Conservation (phyloP, 2,113 vertebrate genomes). For the Sminthopsis crassicaudata region DNA sequence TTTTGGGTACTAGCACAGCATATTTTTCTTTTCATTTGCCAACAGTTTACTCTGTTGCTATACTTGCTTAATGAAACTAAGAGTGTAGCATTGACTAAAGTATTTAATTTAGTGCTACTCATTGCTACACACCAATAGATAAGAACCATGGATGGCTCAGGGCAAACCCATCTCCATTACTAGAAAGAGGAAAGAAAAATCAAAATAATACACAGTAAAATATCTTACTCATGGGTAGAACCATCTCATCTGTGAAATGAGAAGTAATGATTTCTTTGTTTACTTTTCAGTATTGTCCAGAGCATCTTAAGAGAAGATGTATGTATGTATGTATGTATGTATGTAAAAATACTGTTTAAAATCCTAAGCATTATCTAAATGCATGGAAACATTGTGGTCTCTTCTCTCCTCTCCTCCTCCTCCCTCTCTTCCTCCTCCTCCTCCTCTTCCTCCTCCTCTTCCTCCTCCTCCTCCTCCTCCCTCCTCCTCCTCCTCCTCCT, state of each 20-base stretch:
- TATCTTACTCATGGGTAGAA: neutral
- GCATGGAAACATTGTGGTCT: neutral
- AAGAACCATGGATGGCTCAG: neutral
- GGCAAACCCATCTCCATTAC: neutral
- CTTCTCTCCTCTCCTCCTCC: too few species aligned
- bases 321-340: neutral
- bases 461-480: too few species aligned
- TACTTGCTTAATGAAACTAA: neutral
- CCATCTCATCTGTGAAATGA: neutral
- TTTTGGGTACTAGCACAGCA: neutral
- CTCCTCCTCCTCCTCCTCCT: too few species aligned
- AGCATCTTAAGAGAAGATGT: neutral
- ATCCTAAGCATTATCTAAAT: neutral
- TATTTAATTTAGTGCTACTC: neutral
- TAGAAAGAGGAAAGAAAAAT: neutral
- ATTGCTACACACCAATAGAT: neutral
- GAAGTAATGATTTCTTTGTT: neutral
- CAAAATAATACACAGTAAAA: neutral
- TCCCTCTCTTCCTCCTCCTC: too few species aligned
- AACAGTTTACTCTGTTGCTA: neutral
- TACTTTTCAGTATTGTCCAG: neutral
- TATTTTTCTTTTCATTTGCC: neutral
- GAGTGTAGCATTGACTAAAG: neutral
- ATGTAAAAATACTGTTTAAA: neutral
- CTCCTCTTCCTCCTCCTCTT: too few species aligned